Evolutionary conservation across 64 coral and sea anemone species (phyloP).

Genomic region (Montipora foliosa): DNA sequence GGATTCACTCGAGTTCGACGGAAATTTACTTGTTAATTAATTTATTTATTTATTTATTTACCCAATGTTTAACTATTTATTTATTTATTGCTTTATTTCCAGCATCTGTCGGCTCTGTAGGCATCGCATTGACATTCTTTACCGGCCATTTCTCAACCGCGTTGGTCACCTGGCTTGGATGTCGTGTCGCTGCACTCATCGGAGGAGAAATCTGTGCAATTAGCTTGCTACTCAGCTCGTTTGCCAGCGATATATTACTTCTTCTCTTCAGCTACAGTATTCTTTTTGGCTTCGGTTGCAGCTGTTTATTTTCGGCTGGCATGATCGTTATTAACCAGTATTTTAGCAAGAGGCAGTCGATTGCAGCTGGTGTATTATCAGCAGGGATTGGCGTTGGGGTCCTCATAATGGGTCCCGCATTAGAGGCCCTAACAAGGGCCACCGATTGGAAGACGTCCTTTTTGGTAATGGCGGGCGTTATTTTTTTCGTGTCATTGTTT

Average conservation of each 20-base stretch:
- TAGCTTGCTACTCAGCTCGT: slow-evolving; percentile 29
- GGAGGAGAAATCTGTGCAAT: slow-evolving; percentile 27
- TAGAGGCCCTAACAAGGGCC: slow-evolving; percentile 30
- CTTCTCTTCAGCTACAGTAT: slow-evolving; percentile 58
- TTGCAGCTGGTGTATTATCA: slow-evolving; percentile 31
- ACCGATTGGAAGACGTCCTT: slow-evolving; percentile 44
- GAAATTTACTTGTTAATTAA: no score
- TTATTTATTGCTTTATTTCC: no score
- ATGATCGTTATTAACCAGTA: slow-evolving; percentile 54
- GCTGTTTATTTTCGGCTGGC: slow-evolving; percentile 50
- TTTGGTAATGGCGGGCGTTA: slow-evolving; percentile 51
- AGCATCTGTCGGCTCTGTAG: slow-evolving; percentile 65
- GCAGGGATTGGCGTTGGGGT: slow-evolving; percentile 58
- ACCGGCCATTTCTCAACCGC: slow-evolving; percentile 36
- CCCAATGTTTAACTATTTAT: not conserved
- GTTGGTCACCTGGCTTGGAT: slow-evolving; percentile 55
- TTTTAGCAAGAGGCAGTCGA: slow-evolving; percentile 53
- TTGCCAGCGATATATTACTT: slow-evolving; percentile 33
- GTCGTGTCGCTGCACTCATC: slow-evolving; percentile 52
- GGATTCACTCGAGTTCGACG: no score
- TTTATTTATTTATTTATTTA: not conserved
- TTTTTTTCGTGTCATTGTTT: slow-evolving; percentile 15
- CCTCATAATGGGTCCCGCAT: slow-evolving; percentile 23
- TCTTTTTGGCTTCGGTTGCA: slow-evolving; percentile 49
- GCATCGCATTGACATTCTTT: slow-evolving; percentile 53